These are phyloP conservation scores for Aplidium turbinatum DNA, from an alignment of 23 tunicate species.

Conservation along the genomic window DNA sequence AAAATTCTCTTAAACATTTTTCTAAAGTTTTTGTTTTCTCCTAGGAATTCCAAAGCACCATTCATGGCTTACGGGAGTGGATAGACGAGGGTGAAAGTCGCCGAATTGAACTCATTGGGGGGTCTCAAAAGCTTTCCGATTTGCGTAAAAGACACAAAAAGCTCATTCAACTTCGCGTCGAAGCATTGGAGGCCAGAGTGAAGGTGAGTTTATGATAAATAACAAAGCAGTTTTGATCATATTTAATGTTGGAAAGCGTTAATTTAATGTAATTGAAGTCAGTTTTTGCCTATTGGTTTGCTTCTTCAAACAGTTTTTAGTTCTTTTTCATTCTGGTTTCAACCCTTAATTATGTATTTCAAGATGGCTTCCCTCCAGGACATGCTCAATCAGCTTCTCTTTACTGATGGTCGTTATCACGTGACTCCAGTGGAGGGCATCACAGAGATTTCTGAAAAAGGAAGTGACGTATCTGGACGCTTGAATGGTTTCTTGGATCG, in stretches of 20 bases:
- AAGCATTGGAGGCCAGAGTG: conserved; percentile 34
- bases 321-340: not conserved
- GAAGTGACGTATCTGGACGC: conserved; percentile 22
- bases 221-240: not conserved
- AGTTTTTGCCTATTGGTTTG: no score
- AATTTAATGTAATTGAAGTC: no score
- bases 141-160: conserved; percentile 41
- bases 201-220: no score
- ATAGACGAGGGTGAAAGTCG: conserved; percentile 14
- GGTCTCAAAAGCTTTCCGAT: no score
- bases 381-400: conserved; percentile 32
- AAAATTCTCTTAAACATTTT: not conserved
- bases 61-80: conserved; percentile 1
- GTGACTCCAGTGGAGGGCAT: conserved; percentile 43
- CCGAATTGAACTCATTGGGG: no score
- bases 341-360: not conserved
- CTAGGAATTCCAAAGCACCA: not conserved
- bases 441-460: conserved; percentile 40
- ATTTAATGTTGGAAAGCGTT: not conserved
- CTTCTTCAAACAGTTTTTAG: no score
- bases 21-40: not conserved
- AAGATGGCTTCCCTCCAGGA: conserved; percentile 63
- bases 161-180: conserved; percentile 39
- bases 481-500: conserved; percentile 46
- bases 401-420: conserved; percentile 21